Evolutionary conservation across 1,140 invertebrate species (phyloP).

Genomic region (Bombus pascuorum): DNA sequence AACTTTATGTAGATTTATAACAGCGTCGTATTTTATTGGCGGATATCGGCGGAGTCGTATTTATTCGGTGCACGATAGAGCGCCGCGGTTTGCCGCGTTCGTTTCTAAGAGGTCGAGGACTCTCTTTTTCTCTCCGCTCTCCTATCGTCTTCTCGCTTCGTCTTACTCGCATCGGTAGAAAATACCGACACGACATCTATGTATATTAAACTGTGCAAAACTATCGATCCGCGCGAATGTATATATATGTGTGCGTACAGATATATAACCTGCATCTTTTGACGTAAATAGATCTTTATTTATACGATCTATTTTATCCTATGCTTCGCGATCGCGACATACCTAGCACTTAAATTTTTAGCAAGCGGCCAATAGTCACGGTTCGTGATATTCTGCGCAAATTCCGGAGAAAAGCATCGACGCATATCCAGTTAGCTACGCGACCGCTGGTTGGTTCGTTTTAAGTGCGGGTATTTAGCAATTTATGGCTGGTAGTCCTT

Average conservation of each 20-base stretch:
- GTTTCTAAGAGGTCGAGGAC: constrained; percentile 35
- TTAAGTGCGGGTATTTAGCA: constrained; percentile 59
- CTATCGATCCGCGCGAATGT: constrained; percentile 31
- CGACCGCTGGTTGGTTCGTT: constrained; percentile 35
- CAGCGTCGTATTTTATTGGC: constrained; percentile 33
- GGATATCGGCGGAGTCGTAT: constrained; percentile 22
- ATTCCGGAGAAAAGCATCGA: constrained; percentile 2
- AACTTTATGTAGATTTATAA: constrained; percentile 41
- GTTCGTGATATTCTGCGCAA: neutral
- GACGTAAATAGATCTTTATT: constrained; percentile 34
- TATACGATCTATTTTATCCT: constrained; percentile 12
- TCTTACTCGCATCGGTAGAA: constrained; percentile 29
- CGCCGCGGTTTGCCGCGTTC: constrained; percentile 19
- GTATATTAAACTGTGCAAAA: constrained; percentile 58
- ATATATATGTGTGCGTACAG: neutral
- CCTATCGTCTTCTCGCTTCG: neutral
- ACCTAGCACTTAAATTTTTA: neutral
- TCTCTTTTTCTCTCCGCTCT: neutral
- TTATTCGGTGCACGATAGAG: constrained; percentile 40
- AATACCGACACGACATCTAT: constrained; percentile 57
- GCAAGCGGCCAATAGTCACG: neutral
- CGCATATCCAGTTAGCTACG: constrained; percentile 11
- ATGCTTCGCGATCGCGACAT: neutral
- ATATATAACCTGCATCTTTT: constrained; percentile 11
- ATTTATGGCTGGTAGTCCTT: constrained; percentile 56